A percentile compares a stretch with the other conserved stretches of the same genome.
These are phyloP conservation scores for Polymixis flavicincta DNA, from an alignment of 2,888 invertebrate genomes.

Conservation along the genomic window DNA sequence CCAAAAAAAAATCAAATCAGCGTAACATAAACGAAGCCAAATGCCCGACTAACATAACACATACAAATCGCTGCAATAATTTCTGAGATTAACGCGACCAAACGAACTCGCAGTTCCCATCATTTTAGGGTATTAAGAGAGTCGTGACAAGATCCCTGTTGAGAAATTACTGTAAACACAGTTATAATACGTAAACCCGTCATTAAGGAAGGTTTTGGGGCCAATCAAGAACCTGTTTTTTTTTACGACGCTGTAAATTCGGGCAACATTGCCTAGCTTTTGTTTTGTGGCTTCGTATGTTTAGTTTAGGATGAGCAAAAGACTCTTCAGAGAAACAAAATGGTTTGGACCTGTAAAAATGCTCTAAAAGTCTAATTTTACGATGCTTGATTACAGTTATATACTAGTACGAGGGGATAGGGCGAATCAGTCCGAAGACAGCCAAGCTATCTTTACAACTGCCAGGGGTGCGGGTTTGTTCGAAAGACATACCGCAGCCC, in stretches of 20 bases:
- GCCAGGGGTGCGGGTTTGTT: too few species aligned
- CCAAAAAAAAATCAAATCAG: not conserved
- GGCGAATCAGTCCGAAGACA: too few species aligned
- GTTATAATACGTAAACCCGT: slow-evolving; percentile 65
- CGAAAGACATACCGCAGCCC: too few species aligned
- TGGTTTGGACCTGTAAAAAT: too few species aligned
- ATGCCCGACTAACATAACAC: slow-evolving; percentile 34
- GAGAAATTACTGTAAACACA: slow-evolving; percentile 68
- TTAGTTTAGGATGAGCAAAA: slow-evolving; percentile 10
- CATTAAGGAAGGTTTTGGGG: slow-evolving; percentile 68
- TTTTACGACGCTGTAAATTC: slow-evolving; percentile 61
- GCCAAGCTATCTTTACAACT: too few species aligned
- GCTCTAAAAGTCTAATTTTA: too few species aligned
- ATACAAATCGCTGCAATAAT: slow-evolving; percentile 65
- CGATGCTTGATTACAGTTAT: too few species aligned
- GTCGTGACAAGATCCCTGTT: slow-evolving; percentile 69
- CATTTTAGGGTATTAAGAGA: slow-evolving; percentile 66
- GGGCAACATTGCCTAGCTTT: slow-evolving; percentile 16
- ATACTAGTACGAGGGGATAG: too few species aligned
- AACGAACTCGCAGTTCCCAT: slow-evolving; percentile 64
- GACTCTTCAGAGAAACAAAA: slow-evolving; percentile 10
- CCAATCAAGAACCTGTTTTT: slow-evolving; percentile 75
- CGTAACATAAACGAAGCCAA: slow-evolving; percentile 27
- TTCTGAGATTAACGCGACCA: slow-evolving; percentile 61
- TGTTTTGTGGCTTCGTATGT: slow-evolving; percentile 19